phyloP scores from a whole-genome alignment of 2,888 invertebrate species.

The Nudaria mundana region DNA sequence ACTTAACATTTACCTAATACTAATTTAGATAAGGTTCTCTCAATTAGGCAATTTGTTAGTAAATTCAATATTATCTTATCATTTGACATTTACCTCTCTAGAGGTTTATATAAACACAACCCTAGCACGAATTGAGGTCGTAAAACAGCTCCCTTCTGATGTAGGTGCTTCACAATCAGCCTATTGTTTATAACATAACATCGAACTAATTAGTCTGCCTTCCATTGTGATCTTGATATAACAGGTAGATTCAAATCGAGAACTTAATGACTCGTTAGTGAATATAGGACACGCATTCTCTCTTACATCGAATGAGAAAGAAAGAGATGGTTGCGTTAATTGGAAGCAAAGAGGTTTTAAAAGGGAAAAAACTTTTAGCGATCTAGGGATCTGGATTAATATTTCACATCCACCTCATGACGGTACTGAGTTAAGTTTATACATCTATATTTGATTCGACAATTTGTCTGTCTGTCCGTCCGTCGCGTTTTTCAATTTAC shows the following conservation, averaged over 20 bases:
- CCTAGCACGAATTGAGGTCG: conserved; percentile 16
- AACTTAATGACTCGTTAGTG: conserved; percentile 35
- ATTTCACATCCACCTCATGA: no score
- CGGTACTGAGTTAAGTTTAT: no score
- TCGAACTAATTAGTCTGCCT: conserved; percentile 27
- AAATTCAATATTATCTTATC: no score
- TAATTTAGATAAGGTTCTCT: no score
- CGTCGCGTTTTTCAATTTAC: no score
- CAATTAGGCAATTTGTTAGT: not conserved
- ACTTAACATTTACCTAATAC: no score
- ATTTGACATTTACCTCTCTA: conserved; percentile 8
- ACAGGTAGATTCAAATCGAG: conserved; percentile 23
- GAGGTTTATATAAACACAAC: conserved; percentile 5
- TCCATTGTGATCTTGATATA: conserved; percentile 31
- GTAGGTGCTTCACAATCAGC: conserved; percentile 20
- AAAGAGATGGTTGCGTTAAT: not conserved
- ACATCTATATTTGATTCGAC: no score
- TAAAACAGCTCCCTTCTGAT: conserved; percentile 16
- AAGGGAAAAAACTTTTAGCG: conserved; percentile 11
- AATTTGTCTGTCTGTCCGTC: no score
- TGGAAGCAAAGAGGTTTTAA: conserved; percentile 5
- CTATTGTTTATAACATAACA: conserved; percentile 30
- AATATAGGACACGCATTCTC: conserved; percentile 16
- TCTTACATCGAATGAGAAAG: not conserved
- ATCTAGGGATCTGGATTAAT: no score